Percentiles rank a stretch among this genome's conserved stretches.
These are phyloP conservation scores for Antennarius striatus DNA, from an alignment of 2,113 vertebrate species.

Conservation along the genomic window DNA sequence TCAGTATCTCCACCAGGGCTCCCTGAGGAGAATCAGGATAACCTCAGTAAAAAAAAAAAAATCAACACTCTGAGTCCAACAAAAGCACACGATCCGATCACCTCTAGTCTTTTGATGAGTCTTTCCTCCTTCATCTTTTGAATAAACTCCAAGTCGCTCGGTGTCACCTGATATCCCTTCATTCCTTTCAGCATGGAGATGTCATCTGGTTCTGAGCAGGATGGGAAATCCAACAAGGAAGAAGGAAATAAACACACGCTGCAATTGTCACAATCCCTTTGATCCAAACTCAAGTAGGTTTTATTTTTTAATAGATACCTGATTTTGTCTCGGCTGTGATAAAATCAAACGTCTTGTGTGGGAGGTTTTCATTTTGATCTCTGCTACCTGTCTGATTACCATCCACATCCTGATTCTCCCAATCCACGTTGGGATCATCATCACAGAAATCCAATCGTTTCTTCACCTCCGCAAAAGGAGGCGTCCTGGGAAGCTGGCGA, in stretches of 20 bases:
- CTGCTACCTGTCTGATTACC: neutral
- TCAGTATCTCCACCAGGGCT: constrained; percentile 48
- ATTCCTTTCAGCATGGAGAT: constrained; percentile 68
- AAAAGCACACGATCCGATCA: neutral
- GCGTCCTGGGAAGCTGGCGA: constrained; percentile 51
- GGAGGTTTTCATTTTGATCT: neutral
- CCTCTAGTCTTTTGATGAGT: constrained; percentile 55
- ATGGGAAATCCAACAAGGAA: neutral
- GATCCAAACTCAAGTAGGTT: neutral
- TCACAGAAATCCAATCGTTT: constrained; percentile 15
- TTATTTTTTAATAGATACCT: constrained; percentile 2
- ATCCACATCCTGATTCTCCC: neutral
- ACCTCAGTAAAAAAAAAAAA: neutral
- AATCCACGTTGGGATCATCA: neutral
- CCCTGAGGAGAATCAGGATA: constrained; percentile 25
- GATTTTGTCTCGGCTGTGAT: neutral
- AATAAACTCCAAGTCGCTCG: constrained; percentile 67
- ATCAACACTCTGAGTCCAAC: neutral
- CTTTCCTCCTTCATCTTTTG: constrained; percentile 56
- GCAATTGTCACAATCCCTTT: neutral
- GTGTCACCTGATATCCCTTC: constrained; percentile 65
- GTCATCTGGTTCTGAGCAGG: constrained; percentile 8
- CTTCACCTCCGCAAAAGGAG: neutral
- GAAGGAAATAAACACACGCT: neutral
- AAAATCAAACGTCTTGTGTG: neutral